phyloP scores from a whole-genome alignment of 2,888 invertebrate species.

The Nomada hirtipes region DNA sequence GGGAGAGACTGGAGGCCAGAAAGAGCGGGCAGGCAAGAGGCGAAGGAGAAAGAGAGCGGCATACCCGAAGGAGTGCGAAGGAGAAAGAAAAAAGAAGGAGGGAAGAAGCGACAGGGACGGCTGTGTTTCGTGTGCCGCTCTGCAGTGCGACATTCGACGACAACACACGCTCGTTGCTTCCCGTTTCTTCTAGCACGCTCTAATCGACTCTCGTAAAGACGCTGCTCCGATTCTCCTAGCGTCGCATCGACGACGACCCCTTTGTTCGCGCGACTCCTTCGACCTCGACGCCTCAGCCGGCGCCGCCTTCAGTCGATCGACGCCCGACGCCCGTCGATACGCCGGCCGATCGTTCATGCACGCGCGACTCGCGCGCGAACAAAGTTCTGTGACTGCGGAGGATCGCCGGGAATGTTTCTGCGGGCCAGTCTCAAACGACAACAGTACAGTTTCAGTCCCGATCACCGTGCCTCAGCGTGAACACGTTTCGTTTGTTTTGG shows the following conservation, averaged over 20 bases:
- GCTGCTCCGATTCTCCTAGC: not conserved
- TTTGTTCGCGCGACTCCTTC: slow-evolving; percentile 51
- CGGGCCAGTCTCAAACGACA: slow-evolving; percentile 16
- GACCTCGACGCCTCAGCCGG: slow-evolving; percentile 41
- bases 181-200: slow-evolving; percentile 11
- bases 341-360: slow-evolving; percentile 2
- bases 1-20: not conserved
- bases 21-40: not conserved
- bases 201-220: slow-evolving; percentile 42
- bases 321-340: slow-evolving; percentile 21
- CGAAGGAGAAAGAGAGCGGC: not conserved
- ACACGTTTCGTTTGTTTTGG: too few species aligned
- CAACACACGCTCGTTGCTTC: slow-evolving; percentile 55
- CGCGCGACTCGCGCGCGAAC: not conserved
- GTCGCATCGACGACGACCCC: slow-evolving; percentile 5
- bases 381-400: not conserved
- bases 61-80: not conserved
- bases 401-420: not conserved
- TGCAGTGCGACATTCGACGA: slow-evolving; percentile 68
- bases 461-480: too few species aligned
- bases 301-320: slow-evolving; percentile 28
- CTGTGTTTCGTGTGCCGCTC: slow-evolving; percentile 42
- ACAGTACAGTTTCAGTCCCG: not conserved
- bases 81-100: slow-evolving; percentile 5
- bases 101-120: slow-evolving; percentile 41